A percentile compares a stretch with the other conserved stretches of the same genome.
These are phyloP conservation scores for Volucella inanis DNA, from an alignment of 2,888 invertebrate species.

Conservation along the genomic window DNA sequence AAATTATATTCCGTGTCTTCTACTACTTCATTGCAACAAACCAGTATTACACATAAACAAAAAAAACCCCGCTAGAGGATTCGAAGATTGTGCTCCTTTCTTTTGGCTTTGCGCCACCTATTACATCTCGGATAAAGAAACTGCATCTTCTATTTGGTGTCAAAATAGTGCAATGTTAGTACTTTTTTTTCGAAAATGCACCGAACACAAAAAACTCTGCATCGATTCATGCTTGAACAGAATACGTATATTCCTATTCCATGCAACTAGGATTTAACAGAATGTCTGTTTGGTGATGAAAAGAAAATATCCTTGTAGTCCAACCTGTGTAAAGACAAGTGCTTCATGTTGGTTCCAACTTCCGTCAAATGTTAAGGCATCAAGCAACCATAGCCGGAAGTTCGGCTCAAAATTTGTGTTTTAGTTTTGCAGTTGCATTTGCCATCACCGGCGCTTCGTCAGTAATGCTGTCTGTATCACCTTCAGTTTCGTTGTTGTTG, in stretches of 20 bases:
- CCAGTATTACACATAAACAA: too few relatives aligned
- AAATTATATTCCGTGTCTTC: too few relatives aligned
- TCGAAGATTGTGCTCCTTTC: too few relatives aligned
- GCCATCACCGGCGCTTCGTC: constrained; percentile 16
- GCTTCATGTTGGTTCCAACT: constrained; percentile 55
- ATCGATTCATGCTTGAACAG: constrained; percentile 12
- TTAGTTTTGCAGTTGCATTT: constrained; percentile 23
- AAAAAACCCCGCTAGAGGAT: too few relatives aligned
- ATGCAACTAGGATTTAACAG: constrained; percentile 36
- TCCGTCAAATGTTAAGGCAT: constrained; percentile 47
- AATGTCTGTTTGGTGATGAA: neutral
- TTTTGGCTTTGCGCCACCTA: neutral
- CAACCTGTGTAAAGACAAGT: constrained; percentile 42
- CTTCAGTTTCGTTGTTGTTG: neutral
- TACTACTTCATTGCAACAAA: too few relatives aligned
- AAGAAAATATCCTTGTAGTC: neutral
- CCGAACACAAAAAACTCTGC: constrained; percentile 6
- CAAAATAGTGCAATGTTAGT: neutral
- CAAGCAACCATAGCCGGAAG: constrained; percentile 42
- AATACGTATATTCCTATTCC: neutral
- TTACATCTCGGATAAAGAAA: constrained; percentile 22
- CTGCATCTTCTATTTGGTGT: constrained; percentile 30
- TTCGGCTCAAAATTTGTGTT: constrained; percentile 48
- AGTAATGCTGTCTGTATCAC: constrained; percentile 6
- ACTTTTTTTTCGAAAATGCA: constrained; percentile 26